phyloP scores from a whole-genome alignment of 2,888 invertebrate species.

The Sinohyriopsis cumingii region DNA sequence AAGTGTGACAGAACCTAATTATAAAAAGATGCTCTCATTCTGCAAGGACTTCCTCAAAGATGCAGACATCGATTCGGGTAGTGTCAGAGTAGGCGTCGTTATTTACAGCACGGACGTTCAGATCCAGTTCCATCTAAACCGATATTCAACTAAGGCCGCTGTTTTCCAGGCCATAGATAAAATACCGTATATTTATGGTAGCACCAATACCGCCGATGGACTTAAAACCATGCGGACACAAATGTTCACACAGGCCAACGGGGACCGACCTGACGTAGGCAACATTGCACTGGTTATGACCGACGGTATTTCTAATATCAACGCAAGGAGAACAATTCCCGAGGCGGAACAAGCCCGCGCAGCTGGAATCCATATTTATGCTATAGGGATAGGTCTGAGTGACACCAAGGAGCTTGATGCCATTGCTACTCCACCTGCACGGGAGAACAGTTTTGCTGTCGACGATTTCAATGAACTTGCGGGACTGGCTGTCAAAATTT shows the following conservation, averaged over 20 bases:
- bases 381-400: conserved; percentile 44
- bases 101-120: conserved; percentile 44
- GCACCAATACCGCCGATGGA: conserved; percentile 66
- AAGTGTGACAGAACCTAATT: conserved; percentile 52
- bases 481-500: conserved; percentile 40
- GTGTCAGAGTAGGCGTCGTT: conserved; percentile 45
- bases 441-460: conserved; percentile 45
- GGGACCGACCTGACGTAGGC: conserved; percentile 55
- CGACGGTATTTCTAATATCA: conserved; percentile 64
- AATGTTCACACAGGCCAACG: conserved; percentile 53
- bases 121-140: conserved; percentile 41
- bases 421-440: conserved; percentile 49
- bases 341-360: conserved; percentile 43
- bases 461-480: conserved; percentile 46
- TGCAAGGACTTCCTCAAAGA: conserved; percentile 28
- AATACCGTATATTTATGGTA: conserved; percentile 56
- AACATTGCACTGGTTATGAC: conserved; percentile 62
- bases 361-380: conserved; percentile 32
- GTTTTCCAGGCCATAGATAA: conserved; percentile 48
- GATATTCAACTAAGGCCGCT: conserved; percentile 38
- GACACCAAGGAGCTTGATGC: conserved; percentile 53
- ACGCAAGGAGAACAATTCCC: conserved; percentile 56
- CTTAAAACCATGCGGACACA: conserved; percentile 50
- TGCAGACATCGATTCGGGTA: conserved; percentile 43
- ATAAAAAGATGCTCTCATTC: conserved; percentile 43